Evolutionary conservation across 92 coral and sea anemone genomes (phyloP), one percentile per base, ranked within the genome.

Genomic region (Blastomussa wellsi): DNA sequence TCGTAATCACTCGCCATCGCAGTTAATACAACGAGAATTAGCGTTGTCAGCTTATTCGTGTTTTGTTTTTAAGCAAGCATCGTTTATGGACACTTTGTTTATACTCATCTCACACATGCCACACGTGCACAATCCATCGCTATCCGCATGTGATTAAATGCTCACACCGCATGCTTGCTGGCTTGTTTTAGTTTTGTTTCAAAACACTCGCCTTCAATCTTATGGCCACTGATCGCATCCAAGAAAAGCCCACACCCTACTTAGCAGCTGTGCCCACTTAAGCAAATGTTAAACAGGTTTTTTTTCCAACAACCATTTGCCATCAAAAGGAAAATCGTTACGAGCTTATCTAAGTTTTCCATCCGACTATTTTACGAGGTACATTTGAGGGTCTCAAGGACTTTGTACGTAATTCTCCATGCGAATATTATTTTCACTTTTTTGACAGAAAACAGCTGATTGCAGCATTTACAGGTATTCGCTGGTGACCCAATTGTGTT

Each of bases 111-210:
- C 62, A 75, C 87, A 83, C 55, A 74, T 83, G 80, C 74, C 29
- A 64, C 87, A 83, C 87, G 87, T 83, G 87, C 24, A n/a, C 3
- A 15, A 39, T 42, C 29, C 55, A 28, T 52, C 86, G 71, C 53
- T 57, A 65, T 76, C 87, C 80, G 87, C 81, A 74, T 83, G 87
- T 83, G 81, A 83, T 74, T 83, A 65, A 79, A 75, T 59, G 72
- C 74, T 44, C 22, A 17, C 87, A 75, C 87, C 87, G 81, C 87
- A 83, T 83, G 87, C 80, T 74, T 47, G 53, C 86, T 74, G 80
- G 8, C 79, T n/a, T 83, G 73, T 83, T 28, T 53, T 26, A 35
- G 81, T 72, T 74, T 83, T 74, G 48, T 83, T 60, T 83, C 62
- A 83, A 59, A 83, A 83, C 87, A 83, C 68, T 75, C 79, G 42